Base-by-base conservation (phyloP, 2,113 vertebrate genomes). In the Cryptotis parvus region DNA sequence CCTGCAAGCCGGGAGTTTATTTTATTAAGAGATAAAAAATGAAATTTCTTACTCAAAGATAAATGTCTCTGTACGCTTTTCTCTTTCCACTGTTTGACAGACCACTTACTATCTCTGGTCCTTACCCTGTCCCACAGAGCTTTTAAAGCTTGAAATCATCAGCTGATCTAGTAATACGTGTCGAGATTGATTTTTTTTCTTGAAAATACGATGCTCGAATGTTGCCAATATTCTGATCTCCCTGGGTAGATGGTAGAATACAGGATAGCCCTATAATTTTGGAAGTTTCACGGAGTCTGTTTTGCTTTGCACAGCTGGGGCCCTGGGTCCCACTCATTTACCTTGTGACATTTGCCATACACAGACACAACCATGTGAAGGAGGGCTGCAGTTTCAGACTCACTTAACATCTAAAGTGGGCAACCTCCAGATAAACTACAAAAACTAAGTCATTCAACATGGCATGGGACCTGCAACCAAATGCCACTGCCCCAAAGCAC, bases 141-240 rank as follows among this genome's bases (percentile, higher is more conserved):
- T 22, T 77, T 63, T 75, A 58, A 15, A 76, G 14, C 63, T 93
- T 84, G 61, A 70, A 27, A 31, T 33, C 16, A 35, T 74, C 35
- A 45, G 2, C n/a, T 73, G 39, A 26, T 80, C n/a, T 84, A 83
- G 24, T 37, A 43, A 73, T 52, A 31, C 15, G 31, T 9, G 39
- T 29, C 72, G n/a, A 82, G 37, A 68, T 69, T 88, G 66, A 87
- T 70, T 45, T 90, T n/a, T n/a, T n/a, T n/a, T n/a, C n/a, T 78
- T 84, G 33, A 81, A 68, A 81, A 58, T 1, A n/a, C n/a, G 55
- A 66, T 39, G 49, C 29, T 26, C n/a, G n/a, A n/a, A n/a, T n/a
- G n/a, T n/a, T 65, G 1, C 20, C 49, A 61, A 73, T 35, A 75
- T 45, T 52, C n/a, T 35, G 68, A n/a, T 11, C 29, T 12, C 82